Evolutionary conservation across 2,113 vertebrate genomes (phyloP).

Genomic region (Ctenomys sociabilis): DNA sequence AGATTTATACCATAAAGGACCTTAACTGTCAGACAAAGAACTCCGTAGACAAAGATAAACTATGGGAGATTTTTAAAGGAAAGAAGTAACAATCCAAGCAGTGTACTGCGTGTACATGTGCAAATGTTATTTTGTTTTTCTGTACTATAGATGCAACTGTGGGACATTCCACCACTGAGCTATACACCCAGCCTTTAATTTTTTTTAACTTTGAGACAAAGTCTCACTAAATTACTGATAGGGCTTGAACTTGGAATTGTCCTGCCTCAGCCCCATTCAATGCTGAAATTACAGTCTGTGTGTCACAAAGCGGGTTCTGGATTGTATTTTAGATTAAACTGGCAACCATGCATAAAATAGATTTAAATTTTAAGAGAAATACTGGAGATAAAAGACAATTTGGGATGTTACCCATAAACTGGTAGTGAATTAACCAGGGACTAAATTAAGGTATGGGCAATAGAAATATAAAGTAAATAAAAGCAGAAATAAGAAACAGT

Average conservation of each 20-base stretch:
- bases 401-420: conserved; percentile 30
- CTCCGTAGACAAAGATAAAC: neutral
- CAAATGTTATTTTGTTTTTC: neutral
- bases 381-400: neutral
- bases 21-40: neutral
- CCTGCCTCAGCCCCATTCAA: neutral
- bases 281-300: neutral
- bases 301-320: neutral
- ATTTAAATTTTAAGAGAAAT: neutral
- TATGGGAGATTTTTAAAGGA: neutral
- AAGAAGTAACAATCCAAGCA: neutral
- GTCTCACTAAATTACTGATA: neutral
- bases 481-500: conserved; percentile 29
- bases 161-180: neutral
- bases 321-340: conserved; percentile 30
- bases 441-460: neutral
- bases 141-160: neutral
- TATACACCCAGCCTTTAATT: neutral
- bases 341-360: neutral
- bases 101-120: neutral
- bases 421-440: neutral
- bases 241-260: neutral
- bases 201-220: neutral
- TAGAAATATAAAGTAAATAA: conserved; percentile 40
- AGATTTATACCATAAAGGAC: neutral